Evolutionary conservation across 2,113 vertebrate species (phyloP), one percentile per base, ranked within the genome.

Genomic region (Trematocara stigmaticum): DNA sequence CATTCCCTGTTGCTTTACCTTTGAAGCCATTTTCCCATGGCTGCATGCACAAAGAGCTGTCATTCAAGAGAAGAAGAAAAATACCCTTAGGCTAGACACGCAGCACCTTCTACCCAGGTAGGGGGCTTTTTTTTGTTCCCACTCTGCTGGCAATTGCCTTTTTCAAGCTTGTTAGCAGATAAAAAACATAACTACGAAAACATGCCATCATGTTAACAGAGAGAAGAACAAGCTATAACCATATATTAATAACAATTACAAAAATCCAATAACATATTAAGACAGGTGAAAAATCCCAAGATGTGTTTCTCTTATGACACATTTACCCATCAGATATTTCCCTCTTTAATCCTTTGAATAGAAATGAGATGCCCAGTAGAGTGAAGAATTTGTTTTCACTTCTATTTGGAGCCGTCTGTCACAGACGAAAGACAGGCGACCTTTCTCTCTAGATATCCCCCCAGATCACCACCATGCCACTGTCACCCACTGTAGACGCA

Each of bases 21-120:
- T 95, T 95, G 87, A 95, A 93, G 94, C 85, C 69, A 83, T 94
- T 93, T 94, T 95, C 95, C 93, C 94, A 94, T 95, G 93, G 92
- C 91, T 93, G 85, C 84, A 59, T 47, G 80, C 87, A 95, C 94
- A 95, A 95, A 93, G 89, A 87, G 79, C 52, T 49, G 83, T 78
- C 69, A 9, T 92, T 92, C 89, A 90, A 91, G 5, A 47, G 1
- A 93, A 84, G 84, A 85, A 85, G 56, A 94, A 88, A 87, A 86
- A 86, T 82, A 88, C 49, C 92, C 79, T 66, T 7, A 57, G 87
- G 91, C 83, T 52, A 88, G 85, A 87, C 79, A 88, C 76, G 89
- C 87, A 87, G 89, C 88, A 93, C 92, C 93, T 94, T 94, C 88
- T 79, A 84, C 84, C 92, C 78, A 91, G 85, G 82, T 89, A 82